Evolutionary conservation across 2,797 vertebrate species (phyloP).

Genomic region (Pseudotriccus pelzelni): DNA sequence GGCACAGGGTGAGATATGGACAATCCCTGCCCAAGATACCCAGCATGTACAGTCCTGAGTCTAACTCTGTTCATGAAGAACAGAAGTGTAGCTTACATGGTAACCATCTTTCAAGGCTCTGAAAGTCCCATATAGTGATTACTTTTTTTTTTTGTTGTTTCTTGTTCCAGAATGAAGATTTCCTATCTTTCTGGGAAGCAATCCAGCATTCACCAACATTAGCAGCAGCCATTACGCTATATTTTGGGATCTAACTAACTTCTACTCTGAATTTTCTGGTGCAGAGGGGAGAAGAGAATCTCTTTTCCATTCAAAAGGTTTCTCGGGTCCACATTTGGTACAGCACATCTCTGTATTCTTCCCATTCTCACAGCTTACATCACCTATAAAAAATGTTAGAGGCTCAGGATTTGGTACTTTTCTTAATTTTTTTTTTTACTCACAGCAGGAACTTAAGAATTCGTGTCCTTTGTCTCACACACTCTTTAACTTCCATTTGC

Average conservation of each 20-base stretch:
- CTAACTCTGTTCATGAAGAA: not conserved
- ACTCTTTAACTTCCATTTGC: not conserved
- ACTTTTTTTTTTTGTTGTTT: not conserved
- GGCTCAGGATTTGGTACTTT: not conserved
- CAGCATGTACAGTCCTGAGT: not conserved
- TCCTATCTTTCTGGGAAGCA: slow-evolving; percentile 1
- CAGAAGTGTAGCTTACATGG: not conserved
- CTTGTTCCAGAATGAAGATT: not conserved
- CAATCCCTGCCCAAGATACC: not conserved
- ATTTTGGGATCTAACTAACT: not conserved
- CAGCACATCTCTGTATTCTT: not conserved
- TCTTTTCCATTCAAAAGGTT: not conserved
- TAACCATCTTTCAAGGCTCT: not conserved
- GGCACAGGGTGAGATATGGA: not conserved
- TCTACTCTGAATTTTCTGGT: not conserved
- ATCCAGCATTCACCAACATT: not conserved
- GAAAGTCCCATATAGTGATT: not conserved
- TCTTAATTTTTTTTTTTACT: not conserved
- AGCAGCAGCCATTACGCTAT: not conserved
- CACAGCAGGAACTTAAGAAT: not conserved
- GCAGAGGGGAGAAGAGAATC: not conserved
- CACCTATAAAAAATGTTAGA: not conserved
- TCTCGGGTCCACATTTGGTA: not conserved
- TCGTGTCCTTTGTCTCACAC: not conserved
- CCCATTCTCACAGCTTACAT: not conserved